These are phyloP conservation scores for Anoplopoma fimbria DNA, from an alignment of 2,113 vertebrate species.

Conservation along the genomic window DNA sequence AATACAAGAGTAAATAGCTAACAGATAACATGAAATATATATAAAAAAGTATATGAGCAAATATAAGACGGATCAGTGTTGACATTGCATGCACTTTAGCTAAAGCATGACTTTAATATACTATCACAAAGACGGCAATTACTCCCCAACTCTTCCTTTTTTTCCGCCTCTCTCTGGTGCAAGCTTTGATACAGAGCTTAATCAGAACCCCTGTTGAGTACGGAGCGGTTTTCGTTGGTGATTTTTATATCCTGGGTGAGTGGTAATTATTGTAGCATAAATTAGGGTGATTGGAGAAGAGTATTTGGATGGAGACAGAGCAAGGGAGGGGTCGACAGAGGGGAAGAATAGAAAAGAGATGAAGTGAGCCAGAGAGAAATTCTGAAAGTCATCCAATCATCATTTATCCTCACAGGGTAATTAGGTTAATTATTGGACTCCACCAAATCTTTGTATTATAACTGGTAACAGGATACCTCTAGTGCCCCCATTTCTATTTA, in stretches of 20 bases:
- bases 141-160: slow-evolving; percentile 61
- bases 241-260: slow-evolving; percentile 77
- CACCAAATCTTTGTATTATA: slow-evolving; percentile 74
- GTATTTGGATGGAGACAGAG: slow-evolving; percentile 60
- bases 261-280: slow-evolving; percentile 84
- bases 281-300: slow-evolving; percentile 80
- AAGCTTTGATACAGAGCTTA: slow-evolving; percentile 78
- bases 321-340: slow-evolving; percentile 57
- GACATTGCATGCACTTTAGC: slow-evolving; percentile 45
- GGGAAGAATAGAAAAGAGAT: slow-evolving; percentile 53
- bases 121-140: slow-evolving; percentile 74
- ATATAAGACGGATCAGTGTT: slow-evolving; percentile 8
- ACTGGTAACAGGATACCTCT: slow-evolving; percentile 75
- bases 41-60: background rate
- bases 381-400: slow-evolving; percentile 78
- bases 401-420: slow-evolving; percentile 77
- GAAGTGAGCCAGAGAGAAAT: slow-evolving; percentile 64
- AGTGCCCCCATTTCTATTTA: slow-evolving; percentile 73
- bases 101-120: slow-evolving; percentile 67
- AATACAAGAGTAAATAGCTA: background rate
- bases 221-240: slow-evolving; percentile 64
- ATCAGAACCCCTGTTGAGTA: slow-evolving; percentile 78
- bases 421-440: slow-evolving; percentile 82
- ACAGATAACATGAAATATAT: background rate
- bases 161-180: slow-evolving; percentile 56